Conservation (phyloP, 1,140 invertebrate species). For the Drosophila sp. region DNA sequence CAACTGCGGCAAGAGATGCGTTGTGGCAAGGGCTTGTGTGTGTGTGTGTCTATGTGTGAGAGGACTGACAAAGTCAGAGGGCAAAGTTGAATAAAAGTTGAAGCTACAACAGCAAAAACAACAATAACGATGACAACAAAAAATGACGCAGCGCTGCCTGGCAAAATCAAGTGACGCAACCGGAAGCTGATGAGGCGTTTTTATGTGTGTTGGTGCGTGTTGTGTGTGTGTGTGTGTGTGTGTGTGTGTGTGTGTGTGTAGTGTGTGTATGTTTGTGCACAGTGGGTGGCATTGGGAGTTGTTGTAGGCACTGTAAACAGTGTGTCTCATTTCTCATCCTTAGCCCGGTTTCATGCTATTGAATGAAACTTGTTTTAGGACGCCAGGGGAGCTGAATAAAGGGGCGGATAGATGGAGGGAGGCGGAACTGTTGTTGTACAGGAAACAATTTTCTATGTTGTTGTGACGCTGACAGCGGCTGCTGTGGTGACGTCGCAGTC, state of each 20-base stretch:
- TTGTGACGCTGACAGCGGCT: conserved; percentile 17
- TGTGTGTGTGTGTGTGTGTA: neutral
- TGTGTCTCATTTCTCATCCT: conserved; percentile 18
- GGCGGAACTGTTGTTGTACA: conserved; percentile 3
- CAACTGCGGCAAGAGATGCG: conserved; percentile 13
- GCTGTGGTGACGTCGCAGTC: neutral
- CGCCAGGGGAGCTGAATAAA: neutral
- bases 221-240: neutral
- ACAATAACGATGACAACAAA: conserved; percentile 30
- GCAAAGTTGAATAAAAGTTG: conserved; percentile 83
- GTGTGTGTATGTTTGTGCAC: conserved; percentile 3
- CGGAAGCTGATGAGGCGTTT: conserved; percentile 63
- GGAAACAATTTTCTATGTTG: conserved; percentile 39
- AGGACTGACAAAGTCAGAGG: conserved; percentile 74
- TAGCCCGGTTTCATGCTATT: conserved; percentile 61
- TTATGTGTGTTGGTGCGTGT: conserved; percentile 1
- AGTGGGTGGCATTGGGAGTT: conserved; percentile 7
- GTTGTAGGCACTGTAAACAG: neutral
- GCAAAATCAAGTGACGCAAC: conserved; percentile 70
- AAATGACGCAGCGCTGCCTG: conserved; percentile 66
- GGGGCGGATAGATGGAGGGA: conserved; percentile 10
- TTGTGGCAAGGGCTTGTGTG: conserved; percentile 12
- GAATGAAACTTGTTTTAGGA: conserved; percentile 67
- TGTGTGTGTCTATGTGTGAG: neutral
- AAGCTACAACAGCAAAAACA: conserved; percentile 33